phyloP scores from a whole-genome alignment of 1,140 invertebrate species.

The Spodoptera litura region DNA sequence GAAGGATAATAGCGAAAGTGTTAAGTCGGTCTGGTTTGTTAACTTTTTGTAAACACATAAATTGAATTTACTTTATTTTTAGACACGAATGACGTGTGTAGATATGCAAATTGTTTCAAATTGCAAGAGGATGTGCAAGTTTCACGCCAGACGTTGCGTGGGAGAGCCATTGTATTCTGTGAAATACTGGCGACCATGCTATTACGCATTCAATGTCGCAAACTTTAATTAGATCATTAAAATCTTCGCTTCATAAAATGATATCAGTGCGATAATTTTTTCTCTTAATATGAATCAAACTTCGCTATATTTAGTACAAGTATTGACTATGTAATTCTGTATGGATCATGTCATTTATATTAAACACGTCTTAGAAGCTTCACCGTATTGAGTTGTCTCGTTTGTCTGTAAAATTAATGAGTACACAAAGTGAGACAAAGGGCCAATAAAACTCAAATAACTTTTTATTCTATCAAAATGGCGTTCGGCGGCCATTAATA shows the following conservation, averaged over 20 bases:
- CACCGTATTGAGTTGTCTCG: slow-evolving; percentile 5
- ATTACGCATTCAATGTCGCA: slow-evolving; percentile 62
- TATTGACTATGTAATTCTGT: not conserved
- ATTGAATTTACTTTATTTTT: slow-evolving; percentile 66
- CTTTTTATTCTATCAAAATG: slow-evolving; percentile 72
- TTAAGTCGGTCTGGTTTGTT: slow-evolving; percentile 73
- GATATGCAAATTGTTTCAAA: slow-evolving; percentile 78
- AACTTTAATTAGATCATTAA: slow-evolving; percentile 66
- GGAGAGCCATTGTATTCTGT: slow-evolving; percentile 76
- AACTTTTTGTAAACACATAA: slow-evolving; percentile 64
- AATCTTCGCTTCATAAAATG: slow-evolving; percentile 43
- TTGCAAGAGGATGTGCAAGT: slow-evolving; percentile 69
- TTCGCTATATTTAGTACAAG: not conserved
- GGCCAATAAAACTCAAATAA: slow-evolving; percentile 65
- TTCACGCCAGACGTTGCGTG: slow-evolving; percentile 77
- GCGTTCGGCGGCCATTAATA: slow-evolving; percentile 76
- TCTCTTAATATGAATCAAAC: not conserved
- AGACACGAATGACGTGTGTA: slow-evolving; percentile 58
- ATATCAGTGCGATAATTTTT: slow-evolving; percentile 23
- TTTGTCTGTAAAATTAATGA: slow-evolving; percentile 36
- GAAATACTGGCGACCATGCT: slow-evolving; percentile 62
- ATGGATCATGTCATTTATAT: not conserved
- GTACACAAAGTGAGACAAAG: slow-evolving; percentile 42
- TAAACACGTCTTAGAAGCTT: not conserved
- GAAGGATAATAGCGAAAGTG: slow-evolving; percentile 80